Conservation (phyloP, 1,140 invertebrate genomes). For the Prorops nasuta region DNA sequence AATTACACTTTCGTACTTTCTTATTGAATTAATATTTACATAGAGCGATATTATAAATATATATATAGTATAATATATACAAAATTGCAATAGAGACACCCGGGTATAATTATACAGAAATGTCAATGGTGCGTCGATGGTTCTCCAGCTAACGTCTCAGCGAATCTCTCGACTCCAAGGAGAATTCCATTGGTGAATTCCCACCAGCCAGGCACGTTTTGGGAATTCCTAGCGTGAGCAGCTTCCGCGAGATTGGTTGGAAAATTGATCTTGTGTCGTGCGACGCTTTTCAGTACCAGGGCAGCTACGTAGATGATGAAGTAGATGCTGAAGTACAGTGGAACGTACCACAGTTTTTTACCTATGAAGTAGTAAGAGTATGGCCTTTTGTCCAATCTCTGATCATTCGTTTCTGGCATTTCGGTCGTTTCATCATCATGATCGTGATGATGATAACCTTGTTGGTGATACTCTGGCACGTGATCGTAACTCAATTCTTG, state of each 20-base stretch:
- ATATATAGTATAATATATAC: too few relatives aligned
- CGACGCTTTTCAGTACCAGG: conserved; percentile 74
- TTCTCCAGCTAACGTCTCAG: too few relatives aligned
- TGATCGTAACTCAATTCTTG: conserved; percentile 50
- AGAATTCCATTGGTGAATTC: conserved; percentile 27
- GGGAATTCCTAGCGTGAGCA: conserved; percentile 20
- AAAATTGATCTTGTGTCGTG: conserved; percentile 69
- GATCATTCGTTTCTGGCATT: conserved; percentile 61
- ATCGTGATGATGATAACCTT: conserved; percentile 49
- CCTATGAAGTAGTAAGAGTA: conserved; percentile 82
- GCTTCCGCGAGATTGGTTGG: conserved; percentile 41
- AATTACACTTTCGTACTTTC: too few relatives aligned
- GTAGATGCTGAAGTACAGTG: conserved; percentile 81
- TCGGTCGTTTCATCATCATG: conserved; percentile 40
- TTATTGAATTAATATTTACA: too few relatives aligned
- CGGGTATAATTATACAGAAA: too few relatives aligned
- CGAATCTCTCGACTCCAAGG: conserved; percentile 33
- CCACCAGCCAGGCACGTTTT: conserved; percentile 24
- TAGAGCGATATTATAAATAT: too few relatives aligned
- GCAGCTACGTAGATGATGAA: conserved; percentile 78
- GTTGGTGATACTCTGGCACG: conserved; percentile 46
- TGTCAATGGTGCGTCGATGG: too few relatives aligned
- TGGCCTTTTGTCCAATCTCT: conserved; percentile 66
- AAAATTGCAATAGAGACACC: too few relatives aligned
- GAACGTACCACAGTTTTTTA: conserved; percentile 78